Base-by-base conservation (phyloP, 2,888 invertebrate genomes). In the Isoperla grammatica region DNA sequence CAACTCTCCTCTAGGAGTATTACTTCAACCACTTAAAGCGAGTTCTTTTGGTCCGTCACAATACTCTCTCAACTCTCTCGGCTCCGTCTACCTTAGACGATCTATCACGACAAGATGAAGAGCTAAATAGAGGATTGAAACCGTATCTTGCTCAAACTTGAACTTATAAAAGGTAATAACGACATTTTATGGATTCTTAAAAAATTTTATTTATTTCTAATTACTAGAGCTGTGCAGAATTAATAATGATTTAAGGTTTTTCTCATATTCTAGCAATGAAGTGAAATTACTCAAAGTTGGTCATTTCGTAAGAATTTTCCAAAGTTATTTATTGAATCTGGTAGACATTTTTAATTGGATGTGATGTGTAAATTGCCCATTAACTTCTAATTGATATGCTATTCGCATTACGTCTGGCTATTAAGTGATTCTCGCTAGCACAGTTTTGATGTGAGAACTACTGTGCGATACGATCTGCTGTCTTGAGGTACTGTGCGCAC, bases 151-250 rank as follows among this genome's bases (percentile, higher is more conserved):
- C 45, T 45, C 19, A 12, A 5, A 35, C 50, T 37, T 13, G 9
- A 15, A 3, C 39, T 11, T 53, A 53, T 19, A 46, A 20, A 17
- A 6, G 37, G 53, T 13, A 53, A 53, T 35, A 29, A 12, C 35
- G 6, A 20, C 42, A 11, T 11, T 17, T 17, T 4, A 45, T 45
- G 17, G 29, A 22, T 46, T 9, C 46, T 46, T 20, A 12, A n/a
- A 50, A 50, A 50, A 53, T 37, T n/a, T n/a, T 15, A 53, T 20
- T 29, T 23, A 50, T 50, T 53, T 53, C 53, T 53, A 6, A 53
- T 53, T 35, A 15, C 19, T 4, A 19, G 22, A 15, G 37, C 2
- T 37, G 37, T 37, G 37, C 22, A 37, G 20, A 37, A 53, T 37
- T 39, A 9, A 4, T 53, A 53, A 53, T 53, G 37, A 37, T 37